Base-by-base conservation (phyloP, 2,888 invertebrate species). In the Epinotia bilunana region DNA sequence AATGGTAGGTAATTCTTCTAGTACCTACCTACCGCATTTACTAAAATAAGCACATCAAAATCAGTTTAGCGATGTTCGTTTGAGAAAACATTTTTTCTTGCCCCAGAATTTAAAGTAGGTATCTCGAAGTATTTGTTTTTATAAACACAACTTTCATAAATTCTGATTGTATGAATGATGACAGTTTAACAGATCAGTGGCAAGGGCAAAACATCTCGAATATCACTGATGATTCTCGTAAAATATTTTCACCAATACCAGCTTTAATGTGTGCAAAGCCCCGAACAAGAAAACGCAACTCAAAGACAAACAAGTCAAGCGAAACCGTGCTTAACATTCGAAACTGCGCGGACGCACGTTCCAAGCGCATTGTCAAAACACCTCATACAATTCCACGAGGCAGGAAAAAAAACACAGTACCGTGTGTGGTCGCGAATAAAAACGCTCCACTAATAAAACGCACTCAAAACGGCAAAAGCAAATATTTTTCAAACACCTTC, bases 401-500 rank as follows among this genome's bases (percentile, higher is more conserved):
- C 39, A 39, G 39, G 83, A 84, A 84, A 83, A 79, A 80, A 81
- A 79, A 80, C 82, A 78, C 76, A 77, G 76, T 83, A 77, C 82
- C 84, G 90, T 87, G 91, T 91, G 91, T 91, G 91, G 91, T 91
- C 88, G 88, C 88, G 87, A 88, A 90, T 89, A 89, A 88, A 86
- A 84, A 83, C 81, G 79, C 81, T 81, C 85, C 83, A 85, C 86
- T 87, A 88, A 90, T 89, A 90, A 90, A 85, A 84, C 84, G 86
- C 90, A 92, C 93, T 93, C 89, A 84, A 92, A 86, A 87, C 80
- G 77, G 81, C 79, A 82, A 87, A 85, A 90, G 90, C 91, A 93
- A 93, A 93, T 92, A 93, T 93, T 93, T 92, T 91, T 92, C 93
- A 94, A 93, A 93, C 92, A 93, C 90, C 89, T 90, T 83, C 83